Evolutionary conservation across 2,113 vertebrate genomes (phyloP), one percentile per base, ranked within the genome.

Genomic region (Plectropomus leopardus): DNA sequence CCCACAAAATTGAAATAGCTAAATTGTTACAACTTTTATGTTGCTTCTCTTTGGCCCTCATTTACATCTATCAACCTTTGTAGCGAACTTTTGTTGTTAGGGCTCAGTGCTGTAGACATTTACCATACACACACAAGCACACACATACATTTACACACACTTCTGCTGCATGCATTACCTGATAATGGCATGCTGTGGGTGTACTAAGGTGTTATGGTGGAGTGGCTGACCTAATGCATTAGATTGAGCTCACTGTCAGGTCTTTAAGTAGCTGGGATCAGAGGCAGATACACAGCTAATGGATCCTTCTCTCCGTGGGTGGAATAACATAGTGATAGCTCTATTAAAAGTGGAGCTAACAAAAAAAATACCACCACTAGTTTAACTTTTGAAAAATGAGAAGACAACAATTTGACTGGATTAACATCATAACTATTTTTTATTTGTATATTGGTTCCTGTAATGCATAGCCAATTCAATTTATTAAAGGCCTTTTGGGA

Each of bases 221-320:
- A 93, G 93, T 84, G 86, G 90, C 85, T 92, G 93, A 92, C 92
- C 92, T 91, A 91, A 92, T 92, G 89, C 89, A 93, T 92, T 93
- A 93, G 85, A 93, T 88, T 87, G 85, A 93, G 92, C 85, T 92
- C 82, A 86, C 88, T 90, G 92, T 91, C 90, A 86, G 93, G 89
- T 93, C 91, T 92, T 94, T 94, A 92, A 93, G 92, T 92, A 93
- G 86, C 86, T 84, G 70, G 89, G 91, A 92, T 92, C 90, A 93
- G 78, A 92, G 77, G 81, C 83, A 91, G 92, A 91, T 86, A 91
- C 92, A 89, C 88, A 89, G 92, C 92, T 94, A 94, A 94, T 94
- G 93, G 92, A 92, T 90, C 83, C 87, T 76, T 87, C 83, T 91
- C 71, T 90, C 68, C 44, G 89, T 92, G 91, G 92, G 91, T 85